Conservation (phyloP, 1,140 invertebrate genomes). For the Cepaea nemoralis region DNA sequence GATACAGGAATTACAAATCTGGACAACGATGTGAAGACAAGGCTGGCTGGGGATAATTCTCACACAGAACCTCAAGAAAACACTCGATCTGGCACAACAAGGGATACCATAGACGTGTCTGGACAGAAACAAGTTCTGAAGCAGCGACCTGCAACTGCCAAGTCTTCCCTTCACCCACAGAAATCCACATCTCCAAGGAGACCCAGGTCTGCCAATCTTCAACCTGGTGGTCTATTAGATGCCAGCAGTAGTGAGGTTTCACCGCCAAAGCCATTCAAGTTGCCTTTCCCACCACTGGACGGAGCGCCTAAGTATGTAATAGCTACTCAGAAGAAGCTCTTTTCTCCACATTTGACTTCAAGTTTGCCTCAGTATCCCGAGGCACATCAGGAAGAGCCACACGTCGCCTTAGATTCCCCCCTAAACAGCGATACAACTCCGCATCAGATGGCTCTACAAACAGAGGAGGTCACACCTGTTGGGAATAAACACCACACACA, state of each 20-base stretch:
- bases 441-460: neutral
- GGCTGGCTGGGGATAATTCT: conserved; percentile 55
- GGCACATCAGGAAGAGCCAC: neutral
- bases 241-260: conserved; percentile 45
- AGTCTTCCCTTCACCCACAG: conserved; percentile 49
- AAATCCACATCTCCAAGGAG: conserved; percentile 43
- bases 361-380: neutral
- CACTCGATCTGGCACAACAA: conserved; percentile 25
- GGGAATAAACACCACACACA: neutral
- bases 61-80: conserved; percentile 12
- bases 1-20: conserved; percentile 59
- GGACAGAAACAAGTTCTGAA: conserved; percentile 37
- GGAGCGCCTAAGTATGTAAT: conserved; percentile 56
- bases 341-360: conserved; percentile 37
- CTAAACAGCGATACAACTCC: too few species aligned
- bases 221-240: conserved; percentile 48
- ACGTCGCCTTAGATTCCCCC: neutral
- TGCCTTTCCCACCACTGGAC: conserved; percentile 56
- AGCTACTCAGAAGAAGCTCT: conserved; percentile 53
- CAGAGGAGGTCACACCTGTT: neutral
- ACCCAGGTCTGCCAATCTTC: conserved; percentile 51
- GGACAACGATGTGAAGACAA: conserved; percentile 51
- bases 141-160: conserved; percentile 39
- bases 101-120: conserved; percentile 24
- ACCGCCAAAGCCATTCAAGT: conserved; percentile 51